Evolutionary conservation across 2,888 invertebrate genomes (phyloP), one percentile per base, ranked within the genome.

Genomic region (Polyploca ridens): DNA sequence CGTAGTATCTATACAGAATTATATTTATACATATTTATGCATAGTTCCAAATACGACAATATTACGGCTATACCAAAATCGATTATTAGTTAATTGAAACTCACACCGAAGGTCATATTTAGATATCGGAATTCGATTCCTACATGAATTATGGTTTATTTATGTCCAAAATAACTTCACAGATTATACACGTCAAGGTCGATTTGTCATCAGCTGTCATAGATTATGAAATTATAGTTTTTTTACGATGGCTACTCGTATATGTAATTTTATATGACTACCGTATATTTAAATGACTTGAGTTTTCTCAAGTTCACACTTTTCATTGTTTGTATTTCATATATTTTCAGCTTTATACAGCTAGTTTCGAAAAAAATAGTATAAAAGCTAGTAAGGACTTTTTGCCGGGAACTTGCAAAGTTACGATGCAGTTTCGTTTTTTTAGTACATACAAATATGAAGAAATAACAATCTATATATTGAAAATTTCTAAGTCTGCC

Each of bases 51-150:
- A 46, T 7, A 46, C 7, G 46, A 5, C n/a, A 61, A 58, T 66
- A 33, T 27, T 13, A 62, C 27, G 11, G 16, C 19, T 33, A 60
- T 44, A 62, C 57, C 58, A 57, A 54, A 54, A 54, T 54, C 54
- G 54, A 54, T 54, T 61, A 64, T 49, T 59, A 68, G 69, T 63
- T 63, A 14, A 58, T 33, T 1, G 46, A 33, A 62, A 49, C 68
- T 70, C 68, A 64, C 66, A 73, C 70, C 54, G 59, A 67, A 65
- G 63, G 63, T 59, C 27, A 64, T 69, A 69, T 72, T 68, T 58
- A 66, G 63, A 64, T 46, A 63, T 69, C 16, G 54, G 19, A 54
- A 54, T n/a, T 19, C 19, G 19, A 54, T 54, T 54, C 19, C 54
- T 54, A 19, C 19, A 54, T 54, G 54, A 54, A 10, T 54, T n/a